These are phyloP conservation scores for Andrena dorsata DNA, from an alignment of 2,888 invertebrate species.

Conservation along the genomic window DNA sequence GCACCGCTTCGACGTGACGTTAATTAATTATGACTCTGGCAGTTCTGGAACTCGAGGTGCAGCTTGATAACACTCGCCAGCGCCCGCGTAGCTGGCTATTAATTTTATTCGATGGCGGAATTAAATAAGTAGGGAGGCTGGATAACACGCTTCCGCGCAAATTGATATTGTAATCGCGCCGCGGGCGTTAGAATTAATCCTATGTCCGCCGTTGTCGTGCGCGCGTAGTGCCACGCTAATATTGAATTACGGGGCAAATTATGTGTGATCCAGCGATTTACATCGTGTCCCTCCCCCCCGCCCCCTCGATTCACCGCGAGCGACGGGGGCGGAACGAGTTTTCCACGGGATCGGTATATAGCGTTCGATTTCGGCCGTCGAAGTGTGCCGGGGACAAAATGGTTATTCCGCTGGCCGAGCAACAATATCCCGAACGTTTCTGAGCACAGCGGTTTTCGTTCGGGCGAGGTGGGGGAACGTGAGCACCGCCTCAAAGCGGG, in stretches of 20 bases:
- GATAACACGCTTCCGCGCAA: conserved; percentile 13
- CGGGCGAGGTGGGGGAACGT: neutral
- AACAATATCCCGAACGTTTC: neutral
- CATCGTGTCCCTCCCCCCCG: neutral
- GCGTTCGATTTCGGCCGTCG: conserved; percentile 8
- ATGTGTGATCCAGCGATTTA: conserved; percentile 9
- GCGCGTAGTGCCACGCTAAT: conserved; percentile 5
- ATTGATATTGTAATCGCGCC: conserved; percentile 17
- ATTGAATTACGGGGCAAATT: conserved; percentile 42
- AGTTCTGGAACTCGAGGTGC: neutral
- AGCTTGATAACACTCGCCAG: neutral
- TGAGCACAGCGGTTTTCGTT: neutral
- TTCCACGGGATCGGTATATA: neutral
- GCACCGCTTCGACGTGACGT: neutral
- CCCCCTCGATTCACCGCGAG: neutral
- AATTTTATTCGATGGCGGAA: conserved; percentile 1
- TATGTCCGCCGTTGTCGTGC: conserved; percentile 38
- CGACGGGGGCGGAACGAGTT: neutral
- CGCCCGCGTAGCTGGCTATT: neutral
- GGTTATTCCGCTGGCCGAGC: conserved; percentile 5
- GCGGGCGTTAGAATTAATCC: conserved; percentile 32
- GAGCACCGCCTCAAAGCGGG: neutral
- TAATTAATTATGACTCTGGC: neutral
- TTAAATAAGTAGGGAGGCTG: conserved; percentile 23
- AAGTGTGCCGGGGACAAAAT: conserved; percentile 4